These are phyloP conservation scores for Drosophila aff. DNA, from an alignment of 1,140 invertebrate species.

Conservation along the genomic window DNA sequence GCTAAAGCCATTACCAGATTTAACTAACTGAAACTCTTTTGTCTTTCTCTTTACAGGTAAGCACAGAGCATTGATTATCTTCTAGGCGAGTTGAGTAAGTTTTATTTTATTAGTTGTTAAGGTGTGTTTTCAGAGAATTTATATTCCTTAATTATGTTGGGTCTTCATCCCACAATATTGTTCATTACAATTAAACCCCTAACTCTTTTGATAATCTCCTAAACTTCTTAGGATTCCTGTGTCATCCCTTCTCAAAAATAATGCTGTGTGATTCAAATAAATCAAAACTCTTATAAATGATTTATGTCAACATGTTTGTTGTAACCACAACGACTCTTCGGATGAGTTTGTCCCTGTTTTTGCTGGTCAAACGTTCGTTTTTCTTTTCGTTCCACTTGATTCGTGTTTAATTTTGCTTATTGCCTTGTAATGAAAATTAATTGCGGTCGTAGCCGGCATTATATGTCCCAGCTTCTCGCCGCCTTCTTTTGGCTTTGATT, in stretches of 20 bases:
- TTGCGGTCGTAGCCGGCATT: constrained; percentile 67
- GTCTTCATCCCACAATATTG: not conserved
- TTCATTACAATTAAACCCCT: not conserved
- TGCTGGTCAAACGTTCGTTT: constrained; percentile 4
- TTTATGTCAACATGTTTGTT: constrained; percentile 62
- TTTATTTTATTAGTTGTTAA: not conserved
- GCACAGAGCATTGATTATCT: constrained; percentile 4
- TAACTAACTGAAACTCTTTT: constrained; percentile 36
- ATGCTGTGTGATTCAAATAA: constrained; percentile 16
- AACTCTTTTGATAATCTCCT: not conserved
- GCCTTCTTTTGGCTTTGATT: constrained; percentile 41
- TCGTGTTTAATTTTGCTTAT: constrained; percentile 80
- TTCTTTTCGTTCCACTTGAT: constrained; percentile 52
- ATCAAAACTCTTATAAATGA: constrained; percentile 60
- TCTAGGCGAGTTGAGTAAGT: constrained; percentile 14
- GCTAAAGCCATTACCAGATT: not conserved
- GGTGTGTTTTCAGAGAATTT: not conserved
- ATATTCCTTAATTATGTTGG: not conserved
- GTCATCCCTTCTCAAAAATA: constrained; percentile 28
- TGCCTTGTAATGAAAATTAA: constrained; percentile 82
- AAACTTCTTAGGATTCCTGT: constrained; percentile 3
- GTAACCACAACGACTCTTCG: not conserved
- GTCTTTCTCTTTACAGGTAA: constrained; percentile 58
- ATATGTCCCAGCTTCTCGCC: constrained; percentile 17
- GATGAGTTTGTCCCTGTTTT: constrained; percentile 2